These are phyloP conservation scores for Empis stercorea DNA, from an alignment of 2,888 invertebrate genomes.

Conservation along the genomic window DNA sequence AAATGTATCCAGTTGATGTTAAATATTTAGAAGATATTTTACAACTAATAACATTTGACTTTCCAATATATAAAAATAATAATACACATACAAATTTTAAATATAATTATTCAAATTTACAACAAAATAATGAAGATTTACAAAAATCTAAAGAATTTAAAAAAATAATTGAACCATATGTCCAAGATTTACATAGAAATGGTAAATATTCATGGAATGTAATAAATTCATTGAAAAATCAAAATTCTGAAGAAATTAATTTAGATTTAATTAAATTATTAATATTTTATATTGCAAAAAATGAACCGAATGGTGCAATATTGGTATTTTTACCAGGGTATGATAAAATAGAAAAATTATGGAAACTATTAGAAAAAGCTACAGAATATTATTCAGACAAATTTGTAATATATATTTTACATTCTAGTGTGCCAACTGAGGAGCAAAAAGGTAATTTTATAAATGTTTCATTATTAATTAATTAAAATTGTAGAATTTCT, in stretches of 20 bases:
- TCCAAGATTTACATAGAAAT: constrained; percentile 33
- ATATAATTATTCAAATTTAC: background rate
- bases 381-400: constrained; percentile 37
- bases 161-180: constrained; percentile 36
- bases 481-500: too few relatives aligned
- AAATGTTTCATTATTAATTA: too few relatives aligned
- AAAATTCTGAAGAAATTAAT: constrained; percentile 55
- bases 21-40: constrained; percentile 72
- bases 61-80: too few relatives aligned
- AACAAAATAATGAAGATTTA: constrained; percentile 6
- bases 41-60: constrained; percentile 18
- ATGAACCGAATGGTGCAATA: constrained; percentile 60
- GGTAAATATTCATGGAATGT: constrained; percentile 44
- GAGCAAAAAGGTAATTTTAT: constrained; percentile 47
- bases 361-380: constrained; percentile 25
- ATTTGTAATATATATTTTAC: constrained; percentile 61
- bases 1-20: constrained; percentile 73
- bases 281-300: constrained; percentile 50
- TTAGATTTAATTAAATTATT: constrained; percentile 53
- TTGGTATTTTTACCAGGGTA: constrained; percentile 79
- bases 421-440: constrained; percentile 73
- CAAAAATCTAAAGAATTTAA: constrained; percentile 15
- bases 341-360: constrained; percentile 51
- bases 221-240: constrained; percentile 46
- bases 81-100: background rate